Base-by-base conservation (phyloP, 1,140 invertebrate genomes). In the Acromyrmex echinatior region DNA sequence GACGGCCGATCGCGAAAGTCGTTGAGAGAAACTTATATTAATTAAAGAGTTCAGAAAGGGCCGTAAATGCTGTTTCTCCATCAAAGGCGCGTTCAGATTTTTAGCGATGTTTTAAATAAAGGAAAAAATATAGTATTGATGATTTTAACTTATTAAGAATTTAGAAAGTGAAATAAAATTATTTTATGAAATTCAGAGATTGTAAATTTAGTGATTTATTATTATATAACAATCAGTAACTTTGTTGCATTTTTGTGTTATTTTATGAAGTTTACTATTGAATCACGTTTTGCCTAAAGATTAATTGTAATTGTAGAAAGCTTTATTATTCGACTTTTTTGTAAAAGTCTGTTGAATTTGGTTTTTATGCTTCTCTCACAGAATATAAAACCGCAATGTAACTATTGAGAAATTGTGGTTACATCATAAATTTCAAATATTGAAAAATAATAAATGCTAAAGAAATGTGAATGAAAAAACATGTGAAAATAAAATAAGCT, bases 11-110 rank as follows among this genome's bases (percentile, higher is more conserved):
- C 66, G 51, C 35, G 35, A 60, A 81, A 81, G 66, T 81, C 51
- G 31, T 31, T 81, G 66, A 45, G 21, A 71, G 51, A 71, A 71
- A 81, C 79, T 81, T 81, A 28, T 71, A 58, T 81, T 81, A 81
- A 81, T 81, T 81, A 81, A 81, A 60, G 21, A 81, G 31, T 58
- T 45, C 31, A 14, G 35, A 81, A 81, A 71, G 9, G 65, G 6
- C 21, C 10, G 21, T 45, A 56, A 70, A 81, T 71, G n/a, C n/a
- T 56, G 14, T 39, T 35, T 39, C n/a, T 39, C 35, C 21, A 4
- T 45, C 18, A 58, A 71, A 66, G 16, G 45, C 6, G 3, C 16
- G 45, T 51, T 65, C 2, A 31, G 18, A 79, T 65, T 65, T 78
- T 7, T 65, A 16, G 25, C 5, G 12, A 49, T 79, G 39, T 78